Base-by-base conservation (phyloP, 2,797 vertebrate genomes). In the Enteromius paludinosus region DNA sequence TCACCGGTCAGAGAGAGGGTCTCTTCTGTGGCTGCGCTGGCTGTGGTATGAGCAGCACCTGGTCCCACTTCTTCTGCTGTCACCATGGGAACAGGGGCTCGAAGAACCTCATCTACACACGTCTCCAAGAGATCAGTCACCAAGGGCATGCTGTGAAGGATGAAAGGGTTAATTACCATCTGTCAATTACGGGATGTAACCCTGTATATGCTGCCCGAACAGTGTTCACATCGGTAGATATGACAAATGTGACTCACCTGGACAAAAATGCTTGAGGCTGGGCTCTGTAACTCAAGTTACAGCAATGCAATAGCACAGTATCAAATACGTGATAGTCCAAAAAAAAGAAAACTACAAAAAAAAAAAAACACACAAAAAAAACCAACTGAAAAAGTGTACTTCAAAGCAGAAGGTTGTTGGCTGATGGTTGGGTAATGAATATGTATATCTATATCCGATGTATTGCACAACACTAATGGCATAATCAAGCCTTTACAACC, bases 41-140 rank as follows among this genome's bases (percentile, higher is more conserved):
- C 35, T 6, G 85, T 79, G 35, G 90, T 85, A 17, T 87, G 89
- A 86, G 85, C 75, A 38, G 78, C 88, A 56, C 86, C 85, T 18
- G 89, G 80, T 17, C 88, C 90, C 2, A 90, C 80, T 33, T 96
- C 94, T 70, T 95, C 95, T 54, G 89, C 68, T 0, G 90, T 87
- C 86, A 86, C 89, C 8, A 91, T 78, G 81, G 91, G 84, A 87
- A 89, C 87, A 2, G 94, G 86, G 86, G 30, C 70, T 79, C 86
- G 88, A 61, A 92, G 28, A 17, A 94, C 85, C 68, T 95, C 96
- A 73, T 96, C 96, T 18, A 94, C 86, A 81, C 94, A 93, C 0
- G 94, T 95, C 92, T 97, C 96, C 91, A 96, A 90, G 88, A 97
- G 89, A 71, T 96, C 96, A 82, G 92, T 90, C 84, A 90, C 92